A percentile compares a stretch with the other conserved stretches of the same genome.
phyloP scores from a whole-genome alignment of 2,888 invertebrate species.

The Lasioglossum zephyrum region DNA sequence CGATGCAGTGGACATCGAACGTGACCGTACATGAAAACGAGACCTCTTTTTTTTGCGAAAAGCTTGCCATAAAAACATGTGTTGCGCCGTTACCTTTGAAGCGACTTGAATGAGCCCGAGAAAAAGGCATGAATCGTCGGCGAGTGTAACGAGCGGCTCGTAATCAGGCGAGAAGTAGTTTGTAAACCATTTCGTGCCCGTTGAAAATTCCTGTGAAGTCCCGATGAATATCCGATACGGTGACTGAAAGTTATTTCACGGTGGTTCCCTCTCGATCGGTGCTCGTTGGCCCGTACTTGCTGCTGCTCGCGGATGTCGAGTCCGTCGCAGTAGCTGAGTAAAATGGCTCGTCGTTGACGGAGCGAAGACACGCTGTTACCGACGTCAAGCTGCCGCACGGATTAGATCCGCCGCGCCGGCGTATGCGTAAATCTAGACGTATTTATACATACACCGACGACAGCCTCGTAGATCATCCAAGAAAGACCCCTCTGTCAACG shows the following conservation, averaged over 20 bases:
- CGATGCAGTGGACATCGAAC: not conserved
- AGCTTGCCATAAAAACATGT: not conserved
- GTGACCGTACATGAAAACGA: not conserved
- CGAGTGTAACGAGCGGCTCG: slow-evolving; percentile 13
- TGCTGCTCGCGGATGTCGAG: slow-evolving; percentile 51
- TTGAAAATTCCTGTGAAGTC: slow-evolving; percentile 13
- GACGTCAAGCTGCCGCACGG: not conserved
- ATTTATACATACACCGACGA: slow-evolving; percentile 14
- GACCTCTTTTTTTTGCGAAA: not conserved
- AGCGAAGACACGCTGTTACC: slow-evolving; percentile 44
- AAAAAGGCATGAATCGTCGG: not conserved
- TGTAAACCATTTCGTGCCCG: slow-evolving; percentile 1
- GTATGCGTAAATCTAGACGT: slow-evolving; percentile 26
- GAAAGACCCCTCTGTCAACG: slow-evolving; percentile 30
- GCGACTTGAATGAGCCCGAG: not conserved
- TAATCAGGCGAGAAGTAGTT: slow-evolving; percentile 3
- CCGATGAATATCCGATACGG: slow-evolving; percentile 19
- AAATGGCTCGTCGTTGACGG: slow-evolving; percentile 39
- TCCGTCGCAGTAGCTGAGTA: slow-evolving; percentile 42
- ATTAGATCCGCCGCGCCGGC: not conserved
- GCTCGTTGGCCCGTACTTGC: slow-evolving; percentile 39
- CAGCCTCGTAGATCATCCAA: slow-evolving; percentile 21
- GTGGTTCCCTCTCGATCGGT: slow-evolving; percentile 26
- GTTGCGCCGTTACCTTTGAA: slow-evolving; percentile 1
- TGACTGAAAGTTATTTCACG: slow-evolving; percentile 26